These are phyloP conservation scores for Eupeodes luniger DNA, from an alignment of 2,888 invertebrate genomes.

Conservation along the genomic window DNA sequence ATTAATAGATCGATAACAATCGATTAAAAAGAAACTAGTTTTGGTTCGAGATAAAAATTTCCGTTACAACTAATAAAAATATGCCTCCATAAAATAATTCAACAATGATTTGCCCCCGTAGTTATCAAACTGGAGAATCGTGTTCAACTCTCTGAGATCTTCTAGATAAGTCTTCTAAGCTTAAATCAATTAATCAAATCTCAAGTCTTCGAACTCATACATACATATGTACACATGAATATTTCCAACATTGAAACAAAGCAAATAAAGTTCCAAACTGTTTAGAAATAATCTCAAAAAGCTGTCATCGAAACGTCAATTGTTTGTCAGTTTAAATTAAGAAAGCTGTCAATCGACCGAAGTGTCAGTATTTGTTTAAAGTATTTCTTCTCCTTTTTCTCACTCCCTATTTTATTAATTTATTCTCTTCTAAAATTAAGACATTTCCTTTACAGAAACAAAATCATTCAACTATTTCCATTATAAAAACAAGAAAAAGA, in stretches of 20 bases:
- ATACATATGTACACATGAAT: too few relatives aligned
- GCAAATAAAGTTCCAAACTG: background rate
- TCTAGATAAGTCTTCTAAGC: background rate
- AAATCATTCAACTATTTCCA: constrained; percentile 3
- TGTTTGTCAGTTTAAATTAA: constrained; percentile 15
- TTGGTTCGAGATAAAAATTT: background rate
- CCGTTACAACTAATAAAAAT: background rate
- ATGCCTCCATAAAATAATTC: too few relatives aligned
- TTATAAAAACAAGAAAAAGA: background rate
- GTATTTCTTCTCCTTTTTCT: background rate
- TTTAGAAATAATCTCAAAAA: background rate
- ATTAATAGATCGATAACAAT: constrained; percentile 56
- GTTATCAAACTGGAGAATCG: background rate
- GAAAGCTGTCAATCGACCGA: background rate
- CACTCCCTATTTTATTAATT: constrained; percentile 1
- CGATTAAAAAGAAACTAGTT: background rate
- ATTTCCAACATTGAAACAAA: background rate
- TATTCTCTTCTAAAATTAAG: constrained; percentile 40
- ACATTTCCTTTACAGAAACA: constrained; percentile 51
- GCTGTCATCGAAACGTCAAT: constrained; percentile 9
- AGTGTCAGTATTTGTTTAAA: background rate
- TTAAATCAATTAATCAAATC: background rate
- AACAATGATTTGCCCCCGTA: background rate
- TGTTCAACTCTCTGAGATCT: background rate
- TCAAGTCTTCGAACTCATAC: background rate